Conservation (phyloP, 2,888 invertebrate species). For the Tetrapedia diversipes region DNA sequence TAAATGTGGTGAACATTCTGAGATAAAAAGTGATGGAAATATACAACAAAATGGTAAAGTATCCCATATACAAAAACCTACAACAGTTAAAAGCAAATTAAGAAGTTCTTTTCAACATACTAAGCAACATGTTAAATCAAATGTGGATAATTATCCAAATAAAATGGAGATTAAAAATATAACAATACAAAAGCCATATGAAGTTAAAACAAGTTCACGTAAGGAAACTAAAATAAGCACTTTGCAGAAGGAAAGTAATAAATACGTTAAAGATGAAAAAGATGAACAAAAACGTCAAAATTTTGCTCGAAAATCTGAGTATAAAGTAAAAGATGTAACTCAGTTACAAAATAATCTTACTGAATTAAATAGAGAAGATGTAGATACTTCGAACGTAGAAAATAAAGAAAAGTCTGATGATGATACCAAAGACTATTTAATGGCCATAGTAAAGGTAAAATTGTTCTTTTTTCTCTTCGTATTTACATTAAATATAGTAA, state of each 20-base stretch:
- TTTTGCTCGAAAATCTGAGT: not conserved
- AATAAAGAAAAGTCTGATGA: not conserved
- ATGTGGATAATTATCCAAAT: not conserved
- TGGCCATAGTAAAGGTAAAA: slow-evolving; percentile 33
- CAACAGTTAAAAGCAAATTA: not conserved
- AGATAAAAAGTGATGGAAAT: not conserved
- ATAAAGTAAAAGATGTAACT: not conserved
- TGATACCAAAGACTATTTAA: slow-evolving; percentile 7
- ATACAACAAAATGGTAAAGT: not conserved
- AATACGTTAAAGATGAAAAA: not conserved
- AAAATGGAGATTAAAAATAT: not conserved
- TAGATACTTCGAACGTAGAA: not conserved
- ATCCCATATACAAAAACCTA: not conserved
- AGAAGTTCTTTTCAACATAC: not conserved
- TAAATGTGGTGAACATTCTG: slow-evolving; percentile 5
- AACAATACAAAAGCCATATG: not conserved
- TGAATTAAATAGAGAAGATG: not conserved
- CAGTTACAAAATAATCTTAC: not conserved
- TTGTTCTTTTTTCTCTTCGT: not conserved
- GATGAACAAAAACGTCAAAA: not conserved
- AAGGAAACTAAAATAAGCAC: not conserved
- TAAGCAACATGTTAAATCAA: not conserved
- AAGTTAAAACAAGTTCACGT: not conserved
- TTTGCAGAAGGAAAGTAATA: not conserved
- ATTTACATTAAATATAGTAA: slow-evolving; percentile 3